Evolutionary conservation across 2,888 invertebrate species (phyloP), one percentile per base, ranked within the genome.

Genomic region (Drosophila imparisetae): DNA sequence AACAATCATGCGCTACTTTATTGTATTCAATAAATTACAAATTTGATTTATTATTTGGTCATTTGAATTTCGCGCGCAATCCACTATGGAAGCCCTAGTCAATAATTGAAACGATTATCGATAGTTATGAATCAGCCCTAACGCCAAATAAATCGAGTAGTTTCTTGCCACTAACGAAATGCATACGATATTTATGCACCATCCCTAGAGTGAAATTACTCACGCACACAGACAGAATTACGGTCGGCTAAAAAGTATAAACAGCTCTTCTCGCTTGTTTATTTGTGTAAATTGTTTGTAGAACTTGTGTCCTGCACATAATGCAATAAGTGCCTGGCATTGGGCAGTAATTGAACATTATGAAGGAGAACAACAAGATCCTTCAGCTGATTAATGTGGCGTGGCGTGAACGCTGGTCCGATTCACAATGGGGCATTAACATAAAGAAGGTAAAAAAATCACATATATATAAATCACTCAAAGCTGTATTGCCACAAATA

Each of bases 351-450:
- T 30, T 52, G 29, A 52, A 57, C 34, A 53, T 38, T 24, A 92
- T 92, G 92, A 92, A 92, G 82, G 92, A 93, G 66, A 91, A 85
- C 65, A 90, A 86, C 65, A 92, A 94, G 81, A 96, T 96, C 96
- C 96, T 96, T 92, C 83, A 92, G 64, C 91, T 92, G 75, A 90
- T 93, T 60, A 87, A 93, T 36, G 91, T 92, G 92, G 98, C 98
- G 55, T 99, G 98, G 98, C 95, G 98, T 84, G 98, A 98, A 93
- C 94, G 98, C 72, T 98, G 98, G 98, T 96, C 96, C 2, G 98
- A 98, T 92, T 95, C 98, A 52, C 97, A 98, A 93, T 98, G 98
- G 98, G 98, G 98, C 45, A 98, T 98, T 81, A 97, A 98, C 90
- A 97, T 98, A 65, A 98, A 98, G 94, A 97, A 97, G n/a, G 97